Conservation (phyloP, 2,888 invertebrate genomes). For the Pterostichus madidus region DNA sequence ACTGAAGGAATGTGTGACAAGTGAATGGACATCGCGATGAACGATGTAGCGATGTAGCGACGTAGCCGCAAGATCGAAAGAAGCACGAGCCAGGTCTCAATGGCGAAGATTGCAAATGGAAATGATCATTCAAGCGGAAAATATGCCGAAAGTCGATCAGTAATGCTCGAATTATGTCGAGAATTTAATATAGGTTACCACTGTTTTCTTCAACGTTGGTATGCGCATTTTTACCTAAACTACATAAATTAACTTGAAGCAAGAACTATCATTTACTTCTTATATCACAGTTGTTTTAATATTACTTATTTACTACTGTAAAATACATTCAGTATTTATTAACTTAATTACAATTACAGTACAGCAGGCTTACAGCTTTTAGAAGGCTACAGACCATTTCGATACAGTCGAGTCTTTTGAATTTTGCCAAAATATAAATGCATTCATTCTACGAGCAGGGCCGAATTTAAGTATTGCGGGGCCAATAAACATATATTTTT, state of each 20-base stretch:
- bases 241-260: background rate
- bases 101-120: slow-evolving; percentile 60
- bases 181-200: slow-evolving; percentile 51
- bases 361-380: too few relatives aligned
- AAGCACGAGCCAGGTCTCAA: background rate
- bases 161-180: slow-evolving; percentile 50
- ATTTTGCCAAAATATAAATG: too few relatives aligned
- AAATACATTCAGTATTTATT: too few relatives aligned
- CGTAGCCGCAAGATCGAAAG: background rate
- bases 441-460: too few relatives aligned
- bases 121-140: slow-evolving; percentile 55
- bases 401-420: too few relatives aligned
- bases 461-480: too few relatives aligned
- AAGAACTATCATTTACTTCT: background rate
- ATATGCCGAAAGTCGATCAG: slow-evolving; percentile 62
- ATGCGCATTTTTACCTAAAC: slow-evolving; percentile 20
- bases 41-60: too few relatives aligned
- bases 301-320: too few relatives aligned
- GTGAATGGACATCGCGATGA: slow-evolving; percentile 4
- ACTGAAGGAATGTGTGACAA: slow-evolving; percentile 27
- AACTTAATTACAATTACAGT: too few relatives aligned
- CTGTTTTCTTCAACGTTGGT: slow-evolving; percentile 5
- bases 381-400: too few relatives aligned
- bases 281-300: background rate
- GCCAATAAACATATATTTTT: too few relatives aligned